Evolutionary conservation across 2,888 invertebrate genomes (phyloP).

Genomic region (Eugnorisma glareosa): DNA sequence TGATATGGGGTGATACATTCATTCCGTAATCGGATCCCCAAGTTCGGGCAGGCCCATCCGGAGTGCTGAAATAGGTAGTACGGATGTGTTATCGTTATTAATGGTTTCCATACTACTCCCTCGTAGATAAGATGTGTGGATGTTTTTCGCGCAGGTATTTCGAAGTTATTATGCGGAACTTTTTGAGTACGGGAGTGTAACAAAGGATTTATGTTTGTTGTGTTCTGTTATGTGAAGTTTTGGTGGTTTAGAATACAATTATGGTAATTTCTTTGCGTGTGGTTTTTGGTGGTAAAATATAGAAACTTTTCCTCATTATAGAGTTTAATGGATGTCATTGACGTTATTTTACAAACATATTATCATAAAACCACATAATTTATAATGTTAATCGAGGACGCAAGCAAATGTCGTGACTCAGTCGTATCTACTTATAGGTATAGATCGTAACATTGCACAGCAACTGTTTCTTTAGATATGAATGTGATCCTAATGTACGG

Average conservation of each 20-base stretch:
- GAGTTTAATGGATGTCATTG: background rate
- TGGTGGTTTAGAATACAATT: slow-evolving; percentile 51
- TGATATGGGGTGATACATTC: slow-evolving; percentile 67
- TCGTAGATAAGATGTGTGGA: slow-evolving; percentile 51
- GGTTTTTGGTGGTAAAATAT: slow-evolving; percentile 21
- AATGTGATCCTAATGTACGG: slow-evolving; percentile 7
- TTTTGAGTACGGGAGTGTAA: slow-evolving; percentile 51
- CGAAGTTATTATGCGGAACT: slow-evolving; percentile 61
- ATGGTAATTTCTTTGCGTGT: slow-evolving; percentile 45
- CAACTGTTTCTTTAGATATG: slow-evolving; percentile 4
- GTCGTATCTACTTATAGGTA: background rate
- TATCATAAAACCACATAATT: background rate
- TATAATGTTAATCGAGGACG: slow-evolving; percentile 5
- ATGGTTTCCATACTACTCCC: slow-evolving; percentile 64
- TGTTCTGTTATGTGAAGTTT: slow-evolving; percentile 46
- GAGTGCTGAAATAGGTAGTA: slow-evolving; percentile 67
- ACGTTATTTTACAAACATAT: background rate
- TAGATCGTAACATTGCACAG: slow-evolving; percentile 1
- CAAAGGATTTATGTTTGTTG: slow-evolving; percentile 57
- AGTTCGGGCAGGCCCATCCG: slow-evolving; percentile 62
- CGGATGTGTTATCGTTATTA: slow-evolving; percentile 68
- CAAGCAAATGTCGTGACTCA: slow-evolving; percentile 1
- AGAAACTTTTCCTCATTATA: slow-evolving; percentile 29
- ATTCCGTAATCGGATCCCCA: slow-evolving; percentile 62
- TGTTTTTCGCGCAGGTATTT: slow-evolving; percentile 60